Conservation (phyloP, 2,888 invertebrate species). For the Tetanocera ferruginea region DNA sequence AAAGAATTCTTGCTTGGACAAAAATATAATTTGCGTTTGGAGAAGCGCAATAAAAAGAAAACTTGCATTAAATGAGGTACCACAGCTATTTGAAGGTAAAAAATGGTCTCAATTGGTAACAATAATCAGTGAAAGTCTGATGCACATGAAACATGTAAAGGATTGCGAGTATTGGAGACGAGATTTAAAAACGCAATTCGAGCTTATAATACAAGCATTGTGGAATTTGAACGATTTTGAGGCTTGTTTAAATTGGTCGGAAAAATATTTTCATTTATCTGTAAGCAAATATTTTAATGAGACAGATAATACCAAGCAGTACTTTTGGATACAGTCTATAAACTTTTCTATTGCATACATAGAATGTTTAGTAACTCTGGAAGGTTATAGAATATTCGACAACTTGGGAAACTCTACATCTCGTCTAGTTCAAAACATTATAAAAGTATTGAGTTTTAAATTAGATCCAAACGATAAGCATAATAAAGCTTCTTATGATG, state of each 20-base stretch:
- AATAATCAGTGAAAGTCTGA: slow-evolving; percentile 45
- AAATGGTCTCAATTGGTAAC: slow-evolving; percentile 43
- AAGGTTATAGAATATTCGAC: slow-evolving; percentile 70
- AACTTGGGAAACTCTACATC: slow-evolving; percentile 37
- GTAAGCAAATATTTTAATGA: slow-evolving; percentile 75
- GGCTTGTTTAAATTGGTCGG: slow-evolving; percentile 83
- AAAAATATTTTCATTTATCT: slow-evolving; percentile 82
- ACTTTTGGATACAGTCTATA: slow-evolving; percentile 73
- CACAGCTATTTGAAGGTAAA: slow-evolving; percentile 43
- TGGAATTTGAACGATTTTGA: slow-evolving; percentile 48
- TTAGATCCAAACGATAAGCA: slow-evolving; percentile 77
- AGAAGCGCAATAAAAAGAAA: slow-evolving; percentile 42
- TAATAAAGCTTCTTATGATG: slow-evolving; percentile 75
- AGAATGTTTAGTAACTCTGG: slow-evolving; percentile 72
- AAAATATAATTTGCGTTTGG: slow-evolving; percentile 15
- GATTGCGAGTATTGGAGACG: slow-evolving; percentile 46
- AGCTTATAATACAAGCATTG: slow-evolving; percentile 47
- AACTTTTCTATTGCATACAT: slow-evolving; percentile 69
- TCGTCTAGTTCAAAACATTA: slow-evolving; percentile 48
- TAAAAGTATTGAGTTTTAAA: slow-evolving; percentile 74
- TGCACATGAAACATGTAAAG: slow-evolving; percentile 30
- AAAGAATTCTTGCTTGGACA: slow-evolving; percentile 33
- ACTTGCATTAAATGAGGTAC: slow-evolving; percentile 46
- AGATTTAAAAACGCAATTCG: slow-evolving; percentile 46
- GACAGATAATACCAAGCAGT: slow-evolving; percentile 61